These are phyloP conservation scores for Formica selysi DNA, from an alignment of 1,140 invertebrate species.

Conservation along the genomic window DNA sequence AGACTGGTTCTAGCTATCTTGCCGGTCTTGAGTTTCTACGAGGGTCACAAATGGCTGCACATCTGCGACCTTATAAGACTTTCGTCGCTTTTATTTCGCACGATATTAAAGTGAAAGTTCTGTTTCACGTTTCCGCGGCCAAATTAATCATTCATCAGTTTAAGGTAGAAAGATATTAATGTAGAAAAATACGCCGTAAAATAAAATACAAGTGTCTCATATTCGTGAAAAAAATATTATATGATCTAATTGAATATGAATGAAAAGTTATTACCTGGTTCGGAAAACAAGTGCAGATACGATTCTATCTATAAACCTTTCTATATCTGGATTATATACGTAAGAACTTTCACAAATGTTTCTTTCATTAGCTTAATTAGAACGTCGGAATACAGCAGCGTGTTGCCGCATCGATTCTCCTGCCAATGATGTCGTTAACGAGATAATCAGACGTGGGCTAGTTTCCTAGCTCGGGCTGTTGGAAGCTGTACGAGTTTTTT, in stretches of 20 bases:
- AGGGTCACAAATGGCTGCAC: conserved; percentile 50
- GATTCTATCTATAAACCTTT: not conserved
- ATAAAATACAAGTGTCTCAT: too few relatives aligned
- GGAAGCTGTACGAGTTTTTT: conserved; percentile 33
- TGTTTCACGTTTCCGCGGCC: not conserved
- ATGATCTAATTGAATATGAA: not conserved
- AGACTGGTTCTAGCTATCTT: conserved; percentile 56
- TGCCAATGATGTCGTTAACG: conserved; percentile 65
- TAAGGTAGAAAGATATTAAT: not conserved
- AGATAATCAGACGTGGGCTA: conserved; percentile 63
- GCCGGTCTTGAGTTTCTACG: conserved; percentile 28
- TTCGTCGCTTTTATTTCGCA: conserved; percentile 46
- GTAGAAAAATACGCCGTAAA: too few relatives aligned
- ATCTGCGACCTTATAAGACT: conserved; percentile 26
- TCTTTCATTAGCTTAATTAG: conserved; percentile 58
- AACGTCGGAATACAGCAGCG: conserved; percentile 19
- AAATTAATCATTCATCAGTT: not conserved
- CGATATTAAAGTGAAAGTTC: conserved; percentile 33
- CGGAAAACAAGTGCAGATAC: not conserved
- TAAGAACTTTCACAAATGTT: conserved; percentile 38
- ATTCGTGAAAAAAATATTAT: not conserved
- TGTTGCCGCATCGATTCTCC: conserved; percentile 27
- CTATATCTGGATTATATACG: not conserved
- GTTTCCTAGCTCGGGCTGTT: conserved; percentile 41
- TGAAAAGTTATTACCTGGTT: conserved; percentile 3